phyloP scores from a whole-genome alignment of 2,888 invertebrate genomes.

The Drosophila ustulata region DNA sequence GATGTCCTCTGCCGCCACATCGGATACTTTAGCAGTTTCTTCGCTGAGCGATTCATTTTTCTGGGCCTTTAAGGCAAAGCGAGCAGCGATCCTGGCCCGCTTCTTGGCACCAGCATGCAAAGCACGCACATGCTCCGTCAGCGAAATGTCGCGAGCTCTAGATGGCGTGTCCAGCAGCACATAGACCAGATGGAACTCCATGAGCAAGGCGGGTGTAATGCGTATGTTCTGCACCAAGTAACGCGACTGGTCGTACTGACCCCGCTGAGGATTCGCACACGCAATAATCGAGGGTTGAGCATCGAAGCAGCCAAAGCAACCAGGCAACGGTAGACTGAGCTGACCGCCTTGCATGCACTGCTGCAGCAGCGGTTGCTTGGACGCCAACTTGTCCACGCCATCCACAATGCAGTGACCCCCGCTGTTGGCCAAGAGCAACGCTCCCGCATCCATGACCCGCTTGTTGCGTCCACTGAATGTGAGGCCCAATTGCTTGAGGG shows the following conservation, averaged over 20 bases:
- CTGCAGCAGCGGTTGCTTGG: constrained; percentile 92
- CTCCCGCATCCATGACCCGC: constrained; percentile 87
- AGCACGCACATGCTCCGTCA: constrained; percentile 90
- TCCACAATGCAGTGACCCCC: constrained; percentile 97
- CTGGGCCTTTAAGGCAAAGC: constrained; percentile 84
- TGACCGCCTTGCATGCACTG: constrained; percentile 98
- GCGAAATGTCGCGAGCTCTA: constrained; percentile 86
- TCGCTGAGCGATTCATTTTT: constrained; percentile 81
- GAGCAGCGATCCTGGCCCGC: constrained; percentile 66
- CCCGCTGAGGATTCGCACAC: constrained; percentile 96
- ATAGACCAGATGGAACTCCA: constrained; percentile 97
- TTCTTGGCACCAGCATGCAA: constrained; percentile 87
- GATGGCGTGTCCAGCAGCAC: constrained; percentile 93
- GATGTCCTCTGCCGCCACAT: background rate
- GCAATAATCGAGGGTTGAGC: constrained; percentile 94
- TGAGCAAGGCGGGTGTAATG: constrained; percentile 93
- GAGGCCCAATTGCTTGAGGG: constrained; percentile 91
- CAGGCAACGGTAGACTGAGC: constrained; percentile 96
- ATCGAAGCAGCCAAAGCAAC: constrained; percentile 92
- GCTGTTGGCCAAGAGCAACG: constrained; percentile 93
- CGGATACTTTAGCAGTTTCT: constrained; percentile 13
- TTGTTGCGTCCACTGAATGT: constrained; percentile 91
- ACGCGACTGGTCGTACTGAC: constrained; percentile 94
- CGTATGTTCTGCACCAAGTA: constrained; percentile 95
- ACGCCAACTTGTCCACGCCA: constrained; percentile 96